A percentile compares a stretch with the other conserved stretches of the same genome.
Evolutionary conservation across 2,888 invertebrate genomes (phyloP).

Genomic region (Piscicola geometra): DNA sequence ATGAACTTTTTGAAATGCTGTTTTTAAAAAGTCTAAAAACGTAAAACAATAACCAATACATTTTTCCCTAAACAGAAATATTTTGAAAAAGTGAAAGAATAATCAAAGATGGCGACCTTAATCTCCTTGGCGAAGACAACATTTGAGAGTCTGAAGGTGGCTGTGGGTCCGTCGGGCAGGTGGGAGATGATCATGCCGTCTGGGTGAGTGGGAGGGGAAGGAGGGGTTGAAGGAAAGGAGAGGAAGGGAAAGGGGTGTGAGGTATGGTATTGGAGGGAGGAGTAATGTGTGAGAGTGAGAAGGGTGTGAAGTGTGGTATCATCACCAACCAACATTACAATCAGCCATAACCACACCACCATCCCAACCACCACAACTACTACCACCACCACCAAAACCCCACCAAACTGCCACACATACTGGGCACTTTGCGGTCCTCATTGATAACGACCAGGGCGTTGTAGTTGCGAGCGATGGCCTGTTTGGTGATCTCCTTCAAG

Average conservation of each 20-base stretch:
- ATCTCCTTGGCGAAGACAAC: conserved; percentile 65
- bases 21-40: background rate
- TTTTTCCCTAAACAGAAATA: no score
- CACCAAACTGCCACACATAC: conserved; percentile 59
- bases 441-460: conserved; percentile 64
- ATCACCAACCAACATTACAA: background rate
- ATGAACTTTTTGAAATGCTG: no score
- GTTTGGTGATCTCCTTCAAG: conserved; percentile 84
- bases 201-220: no score
- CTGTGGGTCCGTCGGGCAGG: conserved; percentile 92
- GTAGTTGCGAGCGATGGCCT: conserved; percentile 67
- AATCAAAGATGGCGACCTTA: conserved; percentile 40
- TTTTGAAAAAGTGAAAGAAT: background rate
- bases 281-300: no score
- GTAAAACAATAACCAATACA: background rate
- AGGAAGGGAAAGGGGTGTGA: background rate
- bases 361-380: background rate
- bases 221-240: background rate
- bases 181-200: conserved; percentile 88
- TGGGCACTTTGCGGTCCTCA: conserved; percentile 83
- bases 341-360: background rate
- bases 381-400: no score
- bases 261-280: conserved; percentile 4
- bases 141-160: conserved; percentile 87
- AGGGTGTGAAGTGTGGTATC: no score